A percentile compares a stretch with the other conserved stretches of the same genome.
Evolutionary conservation across 1,140 invertebrate genomes (phyloP).

Genomic region (Charaxes varanes): DNA sequence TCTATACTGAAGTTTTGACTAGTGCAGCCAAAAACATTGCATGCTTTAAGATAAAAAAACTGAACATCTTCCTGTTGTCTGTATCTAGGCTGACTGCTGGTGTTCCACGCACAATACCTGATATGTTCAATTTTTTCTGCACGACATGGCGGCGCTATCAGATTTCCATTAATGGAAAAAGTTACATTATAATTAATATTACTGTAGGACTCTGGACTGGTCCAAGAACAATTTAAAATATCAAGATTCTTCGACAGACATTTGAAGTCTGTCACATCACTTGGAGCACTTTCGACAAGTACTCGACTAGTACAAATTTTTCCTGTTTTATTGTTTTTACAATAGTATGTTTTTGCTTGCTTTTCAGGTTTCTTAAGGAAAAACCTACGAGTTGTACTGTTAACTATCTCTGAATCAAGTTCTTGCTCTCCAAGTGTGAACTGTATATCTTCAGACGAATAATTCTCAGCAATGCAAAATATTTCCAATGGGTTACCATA

Average conservation of each 20-base stretch:
- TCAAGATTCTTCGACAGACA: slow-evolving; percentile 82
- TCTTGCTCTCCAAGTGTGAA: slow-evolving; percentile 30
- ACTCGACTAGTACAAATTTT: slow-evolving; percentile 47
- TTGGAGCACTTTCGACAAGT: slow-evolving; percentile 59
- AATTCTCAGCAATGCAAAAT: slow-evolving; percentile 48
- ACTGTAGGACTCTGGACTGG: slow-evolving; percentile 69
- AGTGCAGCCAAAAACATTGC: slow-evolving; percentile 74
- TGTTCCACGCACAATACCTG: slow-evolving; percentile 70
- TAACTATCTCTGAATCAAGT: slow-evolving; percentile 36
- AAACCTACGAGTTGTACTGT: slow-evolving; percentile 46
- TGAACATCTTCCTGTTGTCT: slow-evolving; percentile 76
- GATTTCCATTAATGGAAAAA: slow-evolving; percentile 61
- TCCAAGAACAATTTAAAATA: slow-evolving; percentile 80
- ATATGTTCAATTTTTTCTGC: slow-evolving; percentile 49
- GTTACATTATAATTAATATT: slow-evolving; percentile 75
- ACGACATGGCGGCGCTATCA: slow-evolving; percentile 29
- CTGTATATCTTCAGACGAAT: slow-evolving; percentile 36
- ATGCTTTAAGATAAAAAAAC: slow-evolving; percentile 71
- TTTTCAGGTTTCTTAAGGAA: slow-evolving; percentile 41
- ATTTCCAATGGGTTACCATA: slow-evolving; percentile 55
- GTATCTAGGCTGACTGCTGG: slow-evolving; percentile 76
- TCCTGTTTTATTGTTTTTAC: slow-evolving; percentile 38
- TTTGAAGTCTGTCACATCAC: slow-evolving; percentile 76
- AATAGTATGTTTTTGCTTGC: slow-evolving; percentile 38
- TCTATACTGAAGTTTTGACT: slow-evolving; percentile 72